phyloP scores from a whole-genome alignment of 2,113 vertebrate genomes.

The Acanthochromis polyacanthus region DNA sequence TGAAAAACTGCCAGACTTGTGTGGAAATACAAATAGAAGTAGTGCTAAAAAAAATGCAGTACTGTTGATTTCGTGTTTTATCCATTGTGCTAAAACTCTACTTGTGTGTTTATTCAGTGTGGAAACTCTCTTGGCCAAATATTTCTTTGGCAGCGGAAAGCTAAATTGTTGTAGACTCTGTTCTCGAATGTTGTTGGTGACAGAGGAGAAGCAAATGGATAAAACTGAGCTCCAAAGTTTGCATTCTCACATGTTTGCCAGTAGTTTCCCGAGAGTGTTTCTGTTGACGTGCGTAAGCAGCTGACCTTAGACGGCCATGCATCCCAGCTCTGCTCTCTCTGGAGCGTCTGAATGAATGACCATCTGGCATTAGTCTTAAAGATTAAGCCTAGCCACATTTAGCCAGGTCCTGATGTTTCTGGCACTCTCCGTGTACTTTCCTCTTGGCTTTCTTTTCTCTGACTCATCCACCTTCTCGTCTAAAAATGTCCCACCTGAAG shows the following conservation, averaged over 20 bases:
- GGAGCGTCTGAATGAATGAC: constrained; percentile 25
- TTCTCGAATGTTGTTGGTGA: not conserved
- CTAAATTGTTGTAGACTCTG: not conserved
- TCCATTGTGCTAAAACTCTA: not conserved
- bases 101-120: not conserved
- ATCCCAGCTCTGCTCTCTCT: constrained; percentile 30
- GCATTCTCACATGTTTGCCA: constrained; percentile 21
- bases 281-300: constrained; percentile 31
- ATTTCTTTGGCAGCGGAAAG: constrained; percentile 19
- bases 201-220: constrained; percentile 5
- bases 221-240: not conserved
- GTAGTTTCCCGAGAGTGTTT: constrained; percentile 19
- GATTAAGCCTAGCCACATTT: constrained; percentile 58
- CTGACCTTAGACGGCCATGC: not conserved
- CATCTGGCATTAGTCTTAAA: constrained; percentile 52
- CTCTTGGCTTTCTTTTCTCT: constrained; percentile 31
- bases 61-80: not conserved
- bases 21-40: not conserved
- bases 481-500: not conserved
- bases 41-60: not conserved
- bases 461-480: not conserved
- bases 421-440: constrained; percentile 37
- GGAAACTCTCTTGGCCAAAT: not conserved
- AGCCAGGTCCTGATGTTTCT: constrained; percentile 43
- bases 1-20: not conserved